Evolutionary conservation across 2,113 vertebrate species (phyloP).

Genomic region (Varanus salvator): DNA sequence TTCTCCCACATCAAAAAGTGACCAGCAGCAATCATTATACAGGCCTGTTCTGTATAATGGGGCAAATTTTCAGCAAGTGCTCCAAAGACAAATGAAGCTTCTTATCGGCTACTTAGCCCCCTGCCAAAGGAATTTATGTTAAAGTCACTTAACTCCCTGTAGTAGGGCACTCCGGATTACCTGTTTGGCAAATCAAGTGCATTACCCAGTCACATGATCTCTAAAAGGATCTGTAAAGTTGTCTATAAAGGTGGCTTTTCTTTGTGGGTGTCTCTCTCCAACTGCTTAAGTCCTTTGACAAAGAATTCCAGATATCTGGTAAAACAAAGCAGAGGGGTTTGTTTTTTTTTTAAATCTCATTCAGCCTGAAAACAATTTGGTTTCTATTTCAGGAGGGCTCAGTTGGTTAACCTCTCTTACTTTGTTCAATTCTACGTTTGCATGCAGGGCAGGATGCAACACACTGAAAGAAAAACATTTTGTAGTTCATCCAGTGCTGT

Average conservation of each 20-base stretch:
- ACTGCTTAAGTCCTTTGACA: conserved; percentile 57
- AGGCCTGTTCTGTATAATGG: conserved; percentile 69
- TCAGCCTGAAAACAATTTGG: conserved; percentile 10
- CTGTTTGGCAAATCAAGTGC: conserved; percentile 71
- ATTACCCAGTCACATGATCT: conserved; percentile 67
- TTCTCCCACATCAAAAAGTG: conserved; percentile 68
- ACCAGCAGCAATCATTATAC: conserved; percentile 42
- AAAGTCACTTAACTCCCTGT: conserved; percentile 78
- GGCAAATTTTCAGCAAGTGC: conserved; percentile 64
- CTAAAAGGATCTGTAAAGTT: conserved; percentile 1
- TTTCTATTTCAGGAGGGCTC: conserved; percentile 47
- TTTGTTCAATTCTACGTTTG: conserved; percentile 48
- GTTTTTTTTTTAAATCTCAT: conserved; percentile 41
- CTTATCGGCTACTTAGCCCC: conserved; percentile 70
- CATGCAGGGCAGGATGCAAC: conserved; percentile 3
- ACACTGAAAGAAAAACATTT: conserved; percentile 7
- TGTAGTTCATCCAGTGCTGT: neutral
- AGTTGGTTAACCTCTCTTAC: conserved; percentile 60
- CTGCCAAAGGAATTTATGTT: conserved; percentile 75
- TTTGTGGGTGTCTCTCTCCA: conserved; percentile 67
- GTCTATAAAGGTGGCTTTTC: conserved; percentile 60
- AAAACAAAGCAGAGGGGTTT: conserved; percentile 51
- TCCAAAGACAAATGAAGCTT: conserved; percentile 78
- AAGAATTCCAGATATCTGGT: conserved; percentile 46
- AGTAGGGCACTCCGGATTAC: conserved; percentile 72